Base-by-base conservation (phyloP, 2,888 invertebrate genomes). In the Azorinus chamasolen region DNA sequence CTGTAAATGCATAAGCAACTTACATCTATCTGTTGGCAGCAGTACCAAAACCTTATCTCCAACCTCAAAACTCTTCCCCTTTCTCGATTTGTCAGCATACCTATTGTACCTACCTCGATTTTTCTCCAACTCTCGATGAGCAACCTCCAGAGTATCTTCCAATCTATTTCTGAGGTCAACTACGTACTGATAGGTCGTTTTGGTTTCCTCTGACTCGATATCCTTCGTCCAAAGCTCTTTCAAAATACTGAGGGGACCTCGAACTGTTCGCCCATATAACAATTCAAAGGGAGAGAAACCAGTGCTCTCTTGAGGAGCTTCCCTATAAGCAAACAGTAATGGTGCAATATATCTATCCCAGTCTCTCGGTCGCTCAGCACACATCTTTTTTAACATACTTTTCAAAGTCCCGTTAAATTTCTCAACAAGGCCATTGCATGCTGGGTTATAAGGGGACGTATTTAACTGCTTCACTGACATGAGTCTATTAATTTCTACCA, bases 261-360 rank as follows among this genome's bases (percentile, higher is more conserved):
- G 20, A n/a, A 83, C 71, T 14, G 59, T 37, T 43, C 84, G 45
- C 22, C 80, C 83, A 64, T 81, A 83, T 10, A 83, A 43, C 27
- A 79, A 46, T 32, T 83, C 84, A 63, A 83, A 83, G 5, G 79
- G 76, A n/a, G 80, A 68, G 43, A 83, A 83, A 0, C 78, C 78
- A 45, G 41, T 8, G 25, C 27, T n/a, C 27, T 72, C 81, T 53
- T 81, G 78, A 22, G 81, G n/a, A n/a, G n/a, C n/a, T n/a, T n/a
- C n/a, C n/a, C n/a, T n/a, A n/a, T n/a, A n/a, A n/a, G n/a, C n/a
- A n/a, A n/a, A n/a, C n/a, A n/a, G n/a, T n/a, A n/a, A n/a, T n/a
- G n/a, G n/a, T n/a, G n/a, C n/a, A n/a, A n/a, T n/a, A n/a, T n/a
- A n/a, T n/a, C n/a, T n/a, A n/a, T n/a, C n/a, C n/a, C n/a, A n/a